Evolutionary conservation across 2,797 vertebrate species (phyloP), one percentile per base, ranked within the genome.

Genomic region (Phoebastria nigripes): DNA sequence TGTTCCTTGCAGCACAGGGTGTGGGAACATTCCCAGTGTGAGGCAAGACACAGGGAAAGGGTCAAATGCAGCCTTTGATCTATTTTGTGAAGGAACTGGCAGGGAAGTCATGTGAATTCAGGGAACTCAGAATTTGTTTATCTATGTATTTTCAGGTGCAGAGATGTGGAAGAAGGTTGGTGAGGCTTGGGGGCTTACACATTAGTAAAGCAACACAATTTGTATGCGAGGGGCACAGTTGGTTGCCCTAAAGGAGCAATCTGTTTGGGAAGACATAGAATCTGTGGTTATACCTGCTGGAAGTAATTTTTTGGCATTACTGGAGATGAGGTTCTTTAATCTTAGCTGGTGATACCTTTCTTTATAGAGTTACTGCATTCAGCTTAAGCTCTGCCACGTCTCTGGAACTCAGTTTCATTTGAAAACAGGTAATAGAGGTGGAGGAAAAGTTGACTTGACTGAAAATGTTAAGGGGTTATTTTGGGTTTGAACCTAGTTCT

Each of bases 51-150:
- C 63, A 83, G 86, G 84, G 87, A 91, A 88, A 73, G 79, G 73
- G 91, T 94, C 90, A 92, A 28, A 84, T 15, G 21, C 52, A 90
- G 72, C 44, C 80, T 96, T 93, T 97, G 97, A 89, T 96, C 91
- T 96, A 19, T 85, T 81, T 79, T 96, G 81, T 95, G 92, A 93
- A 94, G 92, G 86, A 87, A 39, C 93, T 93, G 77, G 46, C 78
- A 92, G 92, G 81, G 52, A 90, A 96, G 91, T 89, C 47, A 22
- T 84, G 55, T 74, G 69, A 79, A 37, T 94, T 90, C 70, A 74
- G 77, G 73, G 89, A 89, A 89, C 82, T 95, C 14, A 2, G 46
- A 82, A 28, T 93, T 95, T 96, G 85, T 72, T 89, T 94, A 86
- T 89, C 88, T 80, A 2, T 85, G 91, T 93, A 6, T 96, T 95